Percentiles rank a stretch among this genome's conserved stretches.
These are phyloP conservation scores for Caprella mutica DNA, from an alignment of 2,888 invertebrate species.

Conservation along the genomic window DNA sequence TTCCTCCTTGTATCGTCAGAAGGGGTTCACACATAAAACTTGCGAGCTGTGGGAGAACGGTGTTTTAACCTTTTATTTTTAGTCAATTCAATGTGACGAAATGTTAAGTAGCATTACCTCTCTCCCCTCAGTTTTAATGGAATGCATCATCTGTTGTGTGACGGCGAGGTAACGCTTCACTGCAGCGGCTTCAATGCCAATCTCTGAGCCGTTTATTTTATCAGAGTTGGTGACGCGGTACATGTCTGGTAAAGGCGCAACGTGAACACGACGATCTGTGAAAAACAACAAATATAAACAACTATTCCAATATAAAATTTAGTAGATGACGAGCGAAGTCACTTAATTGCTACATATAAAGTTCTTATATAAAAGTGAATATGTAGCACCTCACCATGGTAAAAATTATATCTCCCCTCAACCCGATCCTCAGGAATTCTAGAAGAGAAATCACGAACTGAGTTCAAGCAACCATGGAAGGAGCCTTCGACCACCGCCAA, in stretches of 20 bases:
- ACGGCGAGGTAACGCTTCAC: slow-evolving; percentile 36
- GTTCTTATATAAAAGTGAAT: no score
- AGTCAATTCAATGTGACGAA: no score
- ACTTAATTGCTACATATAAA: no score
- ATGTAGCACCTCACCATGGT: no score
- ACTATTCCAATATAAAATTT: no score
- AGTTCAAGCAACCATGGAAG: slow-evolving; percentile 44
- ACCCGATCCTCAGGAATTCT: slow-evolving; percentile 35
- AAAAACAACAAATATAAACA: no score
- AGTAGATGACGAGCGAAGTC: no score
- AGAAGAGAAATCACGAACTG: slow-evolving; percentile 42
- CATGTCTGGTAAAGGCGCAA: slow-evolving; percentile 37
- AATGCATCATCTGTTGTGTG: slow-evolving; percentile 35
- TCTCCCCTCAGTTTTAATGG: slow-evolving; percentile 29
- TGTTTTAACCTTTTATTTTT: no score
- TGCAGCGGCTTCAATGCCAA: slow-evolving; percentile 34
- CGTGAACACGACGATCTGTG: no score
- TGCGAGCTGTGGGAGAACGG: slow-evolving; percentile 35
- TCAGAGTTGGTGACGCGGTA: slow-evolving; percentile 36
- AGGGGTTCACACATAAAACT: slow-evolving; percentile 38
- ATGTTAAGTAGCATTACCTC: no score
- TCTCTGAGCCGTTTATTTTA: no score
- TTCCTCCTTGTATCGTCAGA: slow-evolving; percentile 37
- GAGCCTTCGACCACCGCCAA: slow-evolving; percentile 43
- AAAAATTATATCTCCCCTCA: background rate